A percentile compares a stretch with the other conserved stretches of the same genome.
Evolutionary conservation across 2,888 invertebrate genomes (phyloP).

Genomic region (Noctua pronuba): DNA sequence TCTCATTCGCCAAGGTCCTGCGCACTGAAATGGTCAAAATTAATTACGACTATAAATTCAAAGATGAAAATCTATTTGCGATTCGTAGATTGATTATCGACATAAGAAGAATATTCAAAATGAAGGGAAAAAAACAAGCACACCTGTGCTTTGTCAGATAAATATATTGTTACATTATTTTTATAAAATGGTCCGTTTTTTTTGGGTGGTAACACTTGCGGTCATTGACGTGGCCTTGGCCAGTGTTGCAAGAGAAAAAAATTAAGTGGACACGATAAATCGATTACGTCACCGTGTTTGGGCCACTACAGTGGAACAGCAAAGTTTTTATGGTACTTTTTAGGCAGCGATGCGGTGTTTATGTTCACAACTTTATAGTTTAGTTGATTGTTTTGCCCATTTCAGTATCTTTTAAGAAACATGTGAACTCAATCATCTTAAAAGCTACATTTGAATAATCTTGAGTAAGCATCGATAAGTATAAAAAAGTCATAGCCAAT

Average conservation of each 20-base stretch:
- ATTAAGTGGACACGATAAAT: conserved; percentile 76
- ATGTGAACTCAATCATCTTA: conserved; percentile 6
- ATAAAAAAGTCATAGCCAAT: conserved; percentile 24
- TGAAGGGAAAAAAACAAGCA: conserved; percentile 67
- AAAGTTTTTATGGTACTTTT: conserved; percentile 55
- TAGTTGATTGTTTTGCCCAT: conserved; percentile 25
- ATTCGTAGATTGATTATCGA: conserved; percentile 70
- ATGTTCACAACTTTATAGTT: conserved; percentile 30
- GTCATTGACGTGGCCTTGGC: conserved; percentile 82
- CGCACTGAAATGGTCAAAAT: conserved; percentile 52
- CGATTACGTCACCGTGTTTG: conserved; percentile 75
- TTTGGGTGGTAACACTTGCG: conserved; percentile 73
- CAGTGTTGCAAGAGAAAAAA: conserved; percentile 78
- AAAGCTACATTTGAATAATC: conserved; percentile 27
- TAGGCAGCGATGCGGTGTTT: conserved; percentile 13
- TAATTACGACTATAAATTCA: conserved; percentile 52
- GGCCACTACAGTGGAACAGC: conserved; percentile 45
- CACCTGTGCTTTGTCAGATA: conserved; percentile 69
- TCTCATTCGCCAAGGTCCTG: conserved; percentile 39
- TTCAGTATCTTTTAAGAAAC: background rate
- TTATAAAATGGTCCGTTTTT: conserved; percentile 76
- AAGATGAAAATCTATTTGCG: conserved; percentile 56
- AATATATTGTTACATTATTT: conserved; percentile 71
- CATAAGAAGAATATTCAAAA: conserved; percentile 59
- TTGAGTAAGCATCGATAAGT: conserved; percentile 24